Conservation (phyloP, 2,797 vertebrate genomes). For the Urosaurus nigricauda region DNA sequence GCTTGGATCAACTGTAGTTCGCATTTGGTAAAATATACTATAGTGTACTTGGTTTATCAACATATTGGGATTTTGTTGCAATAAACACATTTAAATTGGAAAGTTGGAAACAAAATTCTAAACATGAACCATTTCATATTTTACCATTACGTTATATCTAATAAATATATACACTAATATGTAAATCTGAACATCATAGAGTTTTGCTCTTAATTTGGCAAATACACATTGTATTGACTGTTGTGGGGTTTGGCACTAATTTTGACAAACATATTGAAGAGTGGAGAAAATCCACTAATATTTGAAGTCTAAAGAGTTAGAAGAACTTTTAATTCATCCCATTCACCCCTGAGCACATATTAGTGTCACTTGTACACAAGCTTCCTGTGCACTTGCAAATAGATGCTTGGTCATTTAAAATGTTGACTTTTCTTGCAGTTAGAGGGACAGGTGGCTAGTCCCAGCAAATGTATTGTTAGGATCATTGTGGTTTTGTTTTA, state of each 20-base stretch:
- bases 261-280: conserved; percentile 1
- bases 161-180: neutral
- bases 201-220: neutral
- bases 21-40: neutral
- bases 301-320: conserved; percentile 6
- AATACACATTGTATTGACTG: neutral
- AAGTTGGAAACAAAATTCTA: neutral
- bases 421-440: conserved; percentile 38
- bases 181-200: neutral
- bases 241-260: neutral
- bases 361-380: conserved; percentile 14
- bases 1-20: neutral
- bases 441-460: conserved; percentile 50
- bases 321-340: neutral
- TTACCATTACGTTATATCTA: neutral
- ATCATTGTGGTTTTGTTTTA: conserved; percentile 75
- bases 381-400: conserved; percentile 37
- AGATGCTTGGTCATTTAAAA: neutral
- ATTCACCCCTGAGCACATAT: conserved; percentile 8
- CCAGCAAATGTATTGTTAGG: conserved; percentile 73
- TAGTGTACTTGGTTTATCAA: neutral
- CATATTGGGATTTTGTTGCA: too few species aligned
- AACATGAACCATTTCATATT: neutral
- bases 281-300: neutral
- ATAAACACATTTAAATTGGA: neutral